Evolutionary conservation across 1,140 invertebrate species (phyloP).

Genomic region (Papilio aristodemus): DNA sequence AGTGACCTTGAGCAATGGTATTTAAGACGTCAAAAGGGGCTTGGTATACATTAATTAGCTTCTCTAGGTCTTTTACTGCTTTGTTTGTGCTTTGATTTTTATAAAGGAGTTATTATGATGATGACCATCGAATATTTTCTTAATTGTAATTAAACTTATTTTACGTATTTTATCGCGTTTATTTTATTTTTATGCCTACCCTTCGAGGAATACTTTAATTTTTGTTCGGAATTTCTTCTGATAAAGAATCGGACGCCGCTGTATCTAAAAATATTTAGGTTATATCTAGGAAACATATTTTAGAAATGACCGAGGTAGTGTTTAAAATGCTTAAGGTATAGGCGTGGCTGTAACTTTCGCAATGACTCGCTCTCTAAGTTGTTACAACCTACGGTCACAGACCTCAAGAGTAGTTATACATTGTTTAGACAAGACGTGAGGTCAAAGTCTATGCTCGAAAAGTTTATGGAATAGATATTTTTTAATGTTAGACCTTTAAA

Average conservation of each 20-base stretch:
- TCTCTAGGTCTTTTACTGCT: conserved; percentile 17
- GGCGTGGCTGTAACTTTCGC: conserved; percentile 48
- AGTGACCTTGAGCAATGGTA: conserved; percentile 46
- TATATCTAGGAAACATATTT: not conserved
- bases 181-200: too few relatives aligned
- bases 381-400: not conserved
- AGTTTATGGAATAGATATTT: not conserved
- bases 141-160: too few relatives aligned
- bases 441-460: not conserved
- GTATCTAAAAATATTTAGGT: too few relatives aligned
- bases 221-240: too few relatives aligned
- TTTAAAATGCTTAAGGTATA: conserved; percentile 9
- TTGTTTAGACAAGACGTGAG: not conserved
- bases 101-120: too few relatives aligned
- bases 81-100: not conserved
- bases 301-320: not conserved
- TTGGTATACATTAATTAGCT: conserved; percentile 37
- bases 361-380: not conserved
- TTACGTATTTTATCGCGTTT: too few relatives aligned
- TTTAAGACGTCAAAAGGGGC: conserved; percentile 3
- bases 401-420: not conserved
- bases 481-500: too few relatives aligned
- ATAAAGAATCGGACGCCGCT: too few relatives aligned
- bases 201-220: too few relatives aligned
- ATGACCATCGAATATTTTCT: too few relatives aligned